These are phyloP conservation scores for Capromys pilorides DNA, from an alignment of 2,797 vertebrate species.

Conservation along the genomic window DNA sequence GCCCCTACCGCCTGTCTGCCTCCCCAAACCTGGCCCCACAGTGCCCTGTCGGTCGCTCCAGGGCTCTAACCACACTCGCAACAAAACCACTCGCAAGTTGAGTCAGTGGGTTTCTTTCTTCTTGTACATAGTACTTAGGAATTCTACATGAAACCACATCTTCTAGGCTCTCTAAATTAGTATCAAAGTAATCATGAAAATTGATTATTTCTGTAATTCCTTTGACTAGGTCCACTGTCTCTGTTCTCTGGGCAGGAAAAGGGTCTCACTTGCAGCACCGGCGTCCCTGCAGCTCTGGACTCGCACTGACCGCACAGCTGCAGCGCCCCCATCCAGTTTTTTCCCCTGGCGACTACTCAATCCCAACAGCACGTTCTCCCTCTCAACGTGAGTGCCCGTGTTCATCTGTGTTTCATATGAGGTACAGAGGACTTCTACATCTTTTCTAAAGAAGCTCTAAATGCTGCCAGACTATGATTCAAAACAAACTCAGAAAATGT, in stretches of 20 bases:
- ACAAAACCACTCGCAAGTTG: neutral
- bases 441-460: neutral
- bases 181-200: neutral
- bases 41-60: neutral
- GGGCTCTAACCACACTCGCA: neutral
- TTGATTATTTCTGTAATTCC: neutral
- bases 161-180: conserved; percentile 5
- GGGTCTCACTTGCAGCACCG: neutral
- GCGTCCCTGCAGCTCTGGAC: neutral
- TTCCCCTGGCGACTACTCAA: neutral
- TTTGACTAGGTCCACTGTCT: neutral
- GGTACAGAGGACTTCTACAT: neutral
- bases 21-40: neutral
- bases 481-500: neutral
- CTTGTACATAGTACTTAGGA: neutral
- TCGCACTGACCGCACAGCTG: neutral
- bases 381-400: neutral
- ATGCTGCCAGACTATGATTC: neutral
- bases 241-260: neutral
- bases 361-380: neutral
- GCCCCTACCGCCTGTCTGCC: neutral
- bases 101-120: neutral
- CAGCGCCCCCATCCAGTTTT: neutral
- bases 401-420: neutral
- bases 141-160: neutral